A percentile compares a stretch with the other conserved stretches of the same genome.
These are phyloP conservation scores for Anneissia japonica DNA, from an alignment of 35 echinoderm and acorn worm species.

Conservation along the genomic window DNA sequence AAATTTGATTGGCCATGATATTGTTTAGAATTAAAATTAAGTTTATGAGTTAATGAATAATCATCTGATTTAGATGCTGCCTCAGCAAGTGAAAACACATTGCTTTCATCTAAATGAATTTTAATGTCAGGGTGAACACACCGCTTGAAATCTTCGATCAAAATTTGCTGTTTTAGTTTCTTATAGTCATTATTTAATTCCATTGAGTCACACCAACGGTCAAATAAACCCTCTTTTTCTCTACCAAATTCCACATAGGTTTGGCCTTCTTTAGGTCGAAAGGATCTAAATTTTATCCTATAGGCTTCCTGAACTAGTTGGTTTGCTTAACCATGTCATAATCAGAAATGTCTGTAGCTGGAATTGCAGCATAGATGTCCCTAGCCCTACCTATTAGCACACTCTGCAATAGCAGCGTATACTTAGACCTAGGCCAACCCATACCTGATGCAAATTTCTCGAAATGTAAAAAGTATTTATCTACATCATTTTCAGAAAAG, in stretches of 20 bases:
- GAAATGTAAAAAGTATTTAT: too few species aligned
- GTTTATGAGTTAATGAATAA: too few species aligned
- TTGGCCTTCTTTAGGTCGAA: slow-evolving; percentile 14
- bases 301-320: slow-evolving; percentile 58
- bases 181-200: background rate
- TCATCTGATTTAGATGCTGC: background rate
- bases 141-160: too few species aligned
- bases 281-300: slow-evolving; percentile 39
- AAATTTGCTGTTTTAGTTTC: too few species aligned
- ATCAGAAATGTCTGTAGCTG: too few species aligned
- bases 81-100: background rate
- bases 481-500: too few species aligned
- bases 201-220: background rate
- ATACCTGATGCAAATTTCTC: too few species aligned
- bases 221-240: slow-evolving; percentile 13
- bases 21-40: too few species aligned
- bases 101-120: slow-evolving; percentile 1
- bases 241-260: slow-evolving; percentile 54
- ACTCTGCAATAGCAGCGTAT: too few species aligned
- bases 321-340: background rate
- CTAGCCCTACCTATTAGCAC: background rate
- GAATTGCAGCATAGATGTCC: too few species aligned
- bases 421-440: too few species aligned
- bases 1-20: too few species aligned
- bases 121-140: background rate